phyloP scores from a whole-genome alignment of 1,140 invertebrate species.

The Pteromalus puparum region DNA sequence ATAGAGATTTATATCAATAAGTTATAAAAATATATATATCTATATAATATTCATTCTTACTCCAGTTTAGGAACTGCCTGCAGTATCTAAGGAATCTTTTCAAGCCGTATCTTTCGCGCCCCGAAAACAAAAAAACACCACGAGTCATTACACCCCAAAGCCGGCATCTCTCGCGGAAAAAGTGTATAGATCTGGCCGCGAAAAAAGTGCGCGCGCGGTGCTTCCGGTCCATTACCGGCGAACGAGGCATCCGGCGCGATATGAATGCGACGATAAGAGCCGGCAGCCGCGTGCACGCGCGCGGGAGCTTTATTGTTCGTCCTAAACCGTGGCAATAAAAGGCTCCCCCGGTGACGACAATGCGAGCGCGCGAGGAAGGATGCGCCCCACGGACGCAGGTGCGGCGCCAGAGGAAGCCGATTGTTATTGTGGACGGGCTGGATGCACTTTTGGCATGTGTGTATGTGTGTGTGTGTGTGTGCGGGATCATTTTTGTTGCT shows the following conservation, averaged over 20 bases:
- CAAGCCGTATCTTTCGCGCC: too few species aligned
- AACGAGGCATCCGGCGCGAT: constrained; percentile 36
- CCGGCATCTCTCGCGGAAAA: too few species aligned
- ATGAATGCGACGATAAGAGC: constrained; percentile 49
- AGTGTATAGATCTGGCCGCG: too few species aligned
- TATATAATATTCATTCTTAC: too few species aligned
- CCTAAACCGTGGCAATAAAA: constrained; percentile 48
- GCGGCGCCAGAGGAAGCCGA: neutral
- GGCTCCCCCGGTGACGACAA: constrained; percentile 20
- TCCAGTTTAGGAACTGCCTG: too few species aligned
- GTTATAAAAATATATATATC: too few species aligned
- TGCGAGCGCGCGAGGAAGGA: neutral
- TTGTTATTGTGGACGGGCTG: neutral
- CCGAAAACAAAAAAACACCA: neutral
- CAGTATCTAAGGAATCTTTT: too few species aligned
- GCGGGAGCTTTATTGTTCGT: constrained; percentile 44
- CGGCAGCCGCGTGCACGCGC: neutral
- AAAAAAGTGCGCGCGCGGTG: constrained; percentile 10
- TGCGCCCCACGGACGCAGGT: neutral
- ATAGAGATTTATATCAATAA: too few species aligned
- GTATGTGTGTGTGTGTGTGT: too few species aligned
- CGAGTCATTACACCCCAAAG: too few species aligned
- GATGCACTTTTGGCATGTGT: neutral
- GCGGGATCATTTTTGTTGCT: too few species aligned
- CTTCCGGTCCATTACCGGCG: constrained; percentile 45